Percentiles rank a stretch among this genome's conserved stretches.
Conservation (phyloP, 2,888 invertebrate genomes). For the Campaea margaritaria region DNA sequence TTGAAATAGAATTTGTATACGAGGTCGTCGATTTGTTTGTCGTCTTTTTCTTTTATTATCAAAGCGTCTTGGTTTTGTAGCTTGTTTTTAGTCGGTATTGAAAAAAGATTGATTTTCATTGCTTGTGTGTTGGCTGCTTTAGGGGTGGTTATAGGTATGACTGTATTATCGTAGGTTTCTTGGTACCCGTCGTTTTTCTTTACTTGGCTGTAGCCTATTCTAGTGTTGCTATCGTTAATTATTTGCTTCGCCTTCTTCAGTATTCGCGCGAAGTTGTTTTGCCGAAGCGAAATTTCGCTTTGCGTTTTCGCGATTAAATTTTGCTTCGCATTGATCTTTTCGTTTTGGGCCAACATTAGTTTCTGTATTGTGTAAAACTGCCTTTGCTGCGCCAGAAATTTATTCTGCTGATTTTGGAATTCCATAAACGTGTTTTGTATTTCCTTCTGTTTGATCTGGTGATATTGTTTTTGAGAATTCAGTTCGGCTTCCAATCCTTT, state of each 20-base stretch:
- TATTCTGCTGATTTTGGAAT: conserved; percentile 73
- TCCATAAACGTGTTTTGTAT: conserved; percentile 63
- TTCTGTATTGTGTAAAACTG: conserved; percentile 76
- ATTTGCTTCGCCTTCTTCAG: conserved; percentile 72
- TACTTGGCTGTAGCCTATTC: conserved; percentile 18
- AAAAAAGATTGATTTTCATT: conserved; percentile 73
- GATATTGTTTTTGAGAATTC: conserved; percentile 54
- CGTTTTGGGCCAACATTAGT: conserved; percentile 71
- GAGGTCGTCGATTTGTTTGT: conserved; percentile 71
- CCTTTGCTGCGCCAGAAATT: conserved; percentile 70
- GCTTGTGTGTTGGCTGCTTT: conserved; percentile 55
- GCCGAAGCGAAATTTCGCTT: conserved; percentile 72
- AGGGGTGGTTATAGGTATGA: conserved; percentile 36
- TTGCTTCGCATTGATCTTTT: conserved; percentile 72
- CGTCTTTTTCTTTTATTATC: conserved; percentile 74
- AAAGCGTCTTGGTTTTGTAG: conserved; percentile 65
- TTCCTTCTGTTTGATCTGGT: conserved; percentile 60
- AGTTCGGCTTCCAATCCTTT: conserved; percentile 58
- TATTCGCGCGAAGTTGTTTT: conserved; percentile 71
- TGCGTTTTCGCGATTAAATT: conserved; percentile 72
- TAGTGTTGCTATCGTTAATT: conserved; percentile 53
- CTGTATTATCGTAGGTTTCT: conserved; percentile 11
- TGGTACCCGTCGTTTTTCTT: conserved; percentile 9
- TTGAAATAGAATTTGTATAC: conserved; percentile 80
- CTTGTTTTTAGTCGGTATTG: conserved; percentile 58